These are phyloP conservation scores for Vidua chalybeata DNA, from an alignment of 2,113 vertebrate species.

Conservation along the genomic window DNA sequence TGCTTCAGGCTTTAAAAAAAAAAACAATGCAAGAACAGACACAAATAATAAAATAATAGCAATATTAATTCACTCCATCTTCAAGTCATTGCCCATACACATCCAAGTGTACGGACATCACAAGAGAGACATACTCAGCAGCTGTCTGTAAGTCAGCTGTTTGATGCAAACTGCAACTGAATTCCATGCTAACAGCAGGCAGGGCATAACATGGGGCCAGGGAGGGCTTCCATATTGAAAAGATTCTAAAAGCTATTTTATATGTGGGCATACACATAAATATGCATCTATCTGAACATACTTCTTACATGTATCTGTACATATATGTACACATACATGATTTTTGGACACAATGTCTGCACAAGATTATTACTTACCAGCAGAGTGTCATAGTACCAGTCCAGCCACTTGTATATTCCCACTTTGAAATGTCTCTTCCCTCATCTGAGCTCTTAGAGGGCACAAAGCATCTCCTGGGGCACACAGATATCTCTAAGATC, in stretches of 20 bases:
- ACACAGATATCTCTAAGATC: not conserved
- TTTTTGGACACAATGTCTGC: not conserved
- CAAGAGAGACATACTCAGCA: not conserved
- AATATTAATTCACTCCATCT: not conserved
- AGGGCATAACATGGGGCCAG: not conserved
- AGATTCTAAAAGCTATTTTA: not conserved
- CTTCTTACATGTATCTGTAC: too few relatives aligned
- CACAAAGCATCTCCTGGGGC: not conserved
- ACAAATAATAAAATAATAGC: not conserved
- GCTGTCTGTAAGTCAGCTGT: not conserved
- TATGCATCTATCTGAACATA: not conserved
- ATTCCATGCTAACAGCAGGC: not conserved
- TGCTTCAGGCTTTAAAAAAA: not conserved
- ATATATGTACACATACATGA: fast-evolving
- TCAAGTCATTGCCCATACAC: not conserved
- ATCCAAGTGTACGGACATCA: not conserved
- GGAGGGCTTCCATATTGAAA: not conserved
- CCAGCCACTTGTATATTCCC: not conserved
- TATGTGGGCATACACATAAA: not conserved
- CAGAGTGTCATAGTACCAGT: not conserved
- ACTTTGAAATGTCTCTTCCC: not conserved
- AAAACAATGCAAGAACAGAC: not conserved
- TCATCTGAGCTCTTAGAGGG: not conserved
- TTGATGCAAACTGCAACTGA: not conserved
- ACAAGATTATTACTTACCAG: not conserved